Conservation (phyloP, 2,888 invertebrate species). For the Hipparchia sbordonii region DNA sequence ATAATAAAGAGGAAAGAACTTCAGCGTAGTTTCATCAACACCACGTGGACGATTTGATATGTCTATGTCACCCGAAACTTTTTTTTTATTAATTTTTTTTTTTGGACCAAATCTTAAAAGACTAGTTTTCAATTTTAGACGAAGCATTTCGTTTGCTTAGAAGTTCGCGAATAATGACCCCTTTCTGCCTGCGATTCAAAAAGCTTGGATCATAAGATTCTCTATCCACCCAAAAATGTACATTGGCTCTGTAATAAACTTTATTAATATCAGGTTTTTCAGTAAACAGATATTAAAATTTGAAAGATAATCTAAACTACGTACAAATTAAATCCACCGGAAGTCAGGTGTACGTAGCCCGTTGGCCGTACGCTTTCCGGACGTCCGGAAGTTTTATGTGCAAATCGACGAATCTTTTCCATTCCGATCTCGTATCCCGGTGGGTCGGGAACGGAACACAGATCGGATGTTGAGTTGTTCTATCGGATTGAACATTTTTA, state of each 20-base stretch:
- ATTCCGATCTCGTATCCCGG: conserved; percentile 23
- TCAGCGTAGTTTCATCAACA: too few relatives aligned
- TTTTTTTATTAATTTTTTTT: too few relatives aligned
- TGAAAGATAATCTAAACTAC: conserved; percentile 17
- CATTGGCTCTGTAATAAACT: neutral
- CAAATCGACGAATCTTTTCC: conserved; percentile 22
- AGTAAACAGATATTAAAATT: conserved; percentile 3
- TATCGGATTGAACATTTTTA: neutral
- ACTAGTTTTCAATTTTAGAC: too few relatives aligned
- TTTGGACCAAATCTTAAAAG: too few relatives aligned
- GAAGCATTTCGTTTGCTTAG: too few relatives aligned
- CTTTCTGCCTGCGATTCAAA: too few relatives aligned
- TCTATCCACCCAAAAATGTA: too few relatives aligned
- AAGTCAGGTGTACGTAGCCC: conserved; percentile 15
- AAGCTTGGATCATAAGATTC: too few relatives aligned
- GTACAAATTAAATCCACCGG: conserved; percentile 12
- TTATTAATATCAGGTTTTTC: conserved; percentile 3
- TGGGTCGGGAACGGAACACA: conserved; percentile 18
- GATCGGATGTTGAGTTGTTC: conserved; percentile 19
- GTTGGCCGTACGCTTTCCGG: conserved; percentile 25
- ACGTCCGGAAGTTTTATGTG: conserved; percentile 31
- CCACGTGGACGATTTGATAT: too few relatives aligned
- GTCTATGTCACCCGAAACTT: too few relatives aligned
- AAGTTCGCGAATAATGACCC: too few relatives aligned
- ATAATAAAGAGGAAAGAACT: too few relatives aligned